Evolutionary conservation across 2,113 vertebrate species (phyloP).

Genomic region (Columba janthina): DNA sequence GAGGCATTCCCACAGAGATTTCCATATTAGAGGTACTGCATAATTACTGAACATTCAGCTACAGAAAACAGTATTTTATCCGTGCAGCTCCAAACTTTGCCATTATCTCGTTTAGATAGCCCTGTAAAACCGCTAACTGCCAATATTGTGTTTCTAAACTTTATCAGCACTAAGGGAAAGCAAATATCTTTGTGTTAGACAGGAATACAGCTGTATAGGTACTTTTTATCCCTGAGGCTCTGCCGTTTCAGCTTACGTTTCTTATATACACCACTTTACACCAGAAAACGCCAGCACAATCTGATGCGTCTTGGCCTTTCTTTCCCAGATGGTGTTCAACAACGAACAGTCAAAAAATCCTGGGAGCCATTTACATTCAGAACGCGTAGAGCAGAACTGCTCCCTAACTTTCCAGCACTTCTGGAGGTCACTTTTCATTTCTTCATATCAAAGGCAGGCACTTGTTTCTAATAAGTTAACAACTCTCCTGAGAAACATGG

Average conservation of each 20-base stretch:
- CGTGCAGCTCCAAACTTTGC: neutral
- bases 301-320: neutral
- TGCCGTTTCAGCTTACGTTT: slow-evolving; percentile 2
- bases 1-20: slow-evolving; percentile 60
- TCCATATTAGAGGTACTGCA: neutral
- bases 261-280: neutral
- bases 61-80: neutral
- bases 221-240: neutral
- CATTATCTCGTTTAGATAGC: neutral
- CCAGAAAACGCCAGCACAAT: neutral
- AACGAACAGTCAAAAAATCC: neutral
- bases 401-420: slow-evolving; percentile 74
- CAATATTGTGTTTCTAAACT: neutral
- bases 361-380: slow-evolving; percentile 52
- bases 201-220: neutral
- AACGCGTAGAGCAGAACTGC: slow-evolving; percentile 50
- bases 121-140: neutral
- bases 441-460: slow-evolving; percentile 75
- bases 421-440: slow-evolving; percentile 75
- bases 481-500: slow-evolving; percentile 76
- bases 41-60: neutral
- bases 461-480: slow-evolving; percentile 79
- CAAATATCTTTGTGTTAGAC: neutral
- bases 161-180: neutral
- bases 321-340: slow-evolving; percentile 18